Percentiles rank a stretch among this genome's conserved stretches.
phyloP scores from a whole-genome alignment of 2,797 vertebrate species.

The Anguilla pacifica region DNA sequence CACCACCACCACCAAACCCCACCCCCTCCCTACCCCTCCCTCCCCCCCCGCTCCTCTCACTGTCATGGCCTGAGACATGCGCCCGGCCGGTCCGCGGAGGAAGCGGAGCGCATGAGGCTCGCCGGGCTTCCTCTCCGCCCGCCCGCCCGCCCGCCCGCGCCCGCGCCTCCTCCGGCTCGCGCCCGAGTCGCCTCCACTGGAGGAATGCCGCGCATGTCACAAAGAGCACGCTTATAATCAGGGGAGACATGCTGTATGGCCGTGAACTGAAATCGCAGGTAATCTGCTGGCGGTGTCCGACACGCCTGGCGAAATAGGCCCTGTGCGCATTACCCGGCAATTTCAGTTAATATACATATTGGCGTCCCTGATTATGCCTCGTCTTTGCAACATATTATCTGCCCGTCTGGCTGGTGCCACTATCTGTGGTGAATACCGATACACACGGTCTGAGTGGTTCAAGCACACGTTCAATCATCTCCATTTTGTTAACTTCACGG shows the following conservation, averaged over 20 bases:
- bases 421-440: neutral
- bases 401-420: neutral
- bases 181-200: conserved; percentile 17
- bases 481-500: conserved; percentile 23
- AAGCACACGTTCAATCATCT: conserved; percentile 2
- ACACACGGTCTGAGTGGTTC: conserved; percentile 11
- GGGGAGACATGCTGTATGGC: conserved; percentile 8
- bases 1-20: neutral
- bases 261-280: conserved; percentile 31
- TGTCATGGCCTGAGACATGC: neutral
- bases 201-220: conserved; percentile 23
- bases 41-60: neutral
- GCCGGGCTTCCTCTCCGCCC: neutral
- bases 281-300: conserved; percentile 4
- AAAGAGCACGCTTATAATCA: conserved; percentile 29
- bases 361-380: conserved; percentile 26
- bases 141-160: neutral
- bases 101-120: neutral
- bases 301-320: neutral
- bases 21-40: neutral
- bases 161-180: neutral
- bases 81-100: neutral
- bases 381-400: conserved; percentile 22
- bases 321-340: conserved; percentile 8
- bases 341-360: conserved; percentile 25